Conservation (phyloP, 2,113 vertebrate species). For the Cyphomyrus discorhynchus region DNA sequence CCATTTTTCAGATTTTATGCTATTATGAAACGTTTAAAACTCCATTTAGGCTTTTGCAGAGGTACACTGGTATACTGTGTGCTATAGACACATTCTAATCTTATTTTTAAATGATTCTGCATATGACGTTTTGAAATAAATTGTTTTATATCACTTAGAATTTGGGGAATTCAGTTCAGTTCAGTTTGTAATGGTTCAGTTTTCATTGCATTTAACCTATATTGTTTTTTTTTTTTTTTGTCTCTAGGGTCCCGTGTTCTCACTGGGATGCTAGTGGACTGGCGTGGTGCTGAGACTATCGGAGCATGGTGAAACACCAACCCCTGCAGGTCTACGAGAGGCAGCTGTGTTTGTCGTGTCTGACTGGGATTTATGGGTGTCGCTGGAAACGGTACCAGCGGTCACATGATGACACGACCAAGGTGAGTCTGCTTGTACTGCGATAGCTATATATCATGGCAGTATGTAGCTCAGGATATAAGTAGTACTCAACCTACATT, state of each 20-base stretch:
- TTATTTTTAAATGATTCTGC: neutral
- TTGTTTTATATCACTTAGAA: neutral
- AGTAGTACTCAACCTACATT: neutral
- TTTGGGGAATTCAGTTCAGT: neutral
- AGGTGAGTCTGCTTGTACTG: conserved; percentile 56
- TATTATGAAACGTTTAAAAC: neutral
- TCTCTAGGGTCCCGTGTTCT: conserved; percentile 55
- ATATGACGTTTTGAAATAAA: neutral
- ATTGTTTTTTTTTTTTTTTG: neutral
- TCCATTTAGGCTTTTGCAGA: neutral
- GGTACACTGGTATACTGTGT: neutral
- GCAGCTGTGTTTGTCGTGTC: conserved; percentile 93
- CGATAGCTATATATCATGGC: neutral
- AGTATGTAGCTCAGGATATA: neutral
- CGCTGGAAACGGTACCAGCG: conserved; percentile 98
- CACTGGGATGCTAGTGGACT: conserved; percentile 72
- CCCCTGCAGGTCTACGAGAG: conserved; percentile 97
- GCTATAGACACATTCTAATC: neutral
- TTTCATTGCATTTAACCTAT: neutral
- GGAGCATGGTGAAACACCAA: conserved; percentile 98
- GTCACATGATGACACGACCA: conserved; percentile 92
- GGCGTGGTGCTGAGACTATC: conserved; percentile 53
- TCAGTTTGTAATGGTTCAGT: neutral
- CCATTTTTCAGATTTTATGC: neutral
- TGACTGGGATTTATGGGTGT: conserved; percentile 96